Base-by-base conservation (phyloP, 2,113 vertebrate genomes). In the Callorhinus ursinus region DNA sequence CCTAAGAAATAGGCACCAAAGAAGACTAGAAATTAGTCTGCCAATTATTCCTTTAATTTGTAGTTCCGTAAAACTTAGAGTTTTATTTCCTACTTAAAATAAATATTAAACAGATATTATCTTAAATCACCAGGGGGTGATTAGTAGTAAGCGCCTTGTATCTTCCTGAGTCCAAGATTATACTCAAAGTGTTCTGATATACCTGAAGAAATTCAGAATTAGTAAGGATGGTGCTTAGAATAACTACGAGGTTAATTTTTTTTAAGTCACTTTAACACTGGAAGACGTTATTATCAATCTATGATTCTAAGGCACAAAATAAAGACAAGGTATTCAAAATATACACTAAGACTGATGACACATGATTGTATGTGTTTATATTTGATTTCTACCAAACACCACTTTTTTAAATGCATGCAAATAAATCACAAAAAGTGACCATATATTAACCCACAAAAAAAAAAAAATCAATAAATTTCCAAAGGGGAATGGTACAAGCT, bases 151-250 rank as follows among this genome's bases (percentile, higher is more conserved):
- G 49, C 92, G n/a, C 2, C 57, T 92, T 15, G 2, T 59, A 76
- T 51, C 39, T 51, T 93, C 46, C 55, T 57, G 12, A 57, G 22
- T 84, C 33, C 51, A 77, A 67, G 42, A 79, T 69, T 90, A 85
- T 28, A 95, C 28, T 84, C 39, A 55, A 71, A 94, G 31, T 92
- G 19, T 49, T 83, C 26, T 59, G 49, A 5, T 69, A 96, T 28
- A 93, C 77, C 69, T 59, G 19, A 69, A 97, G 69, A 93, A 92
- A 88, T 88, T 96, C 49, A 79, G 19, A 88, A 92, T 92, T 82
- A 80, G 4, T 86, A 59, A 69, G 33, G 31, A 31, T 81, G 42
- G 19, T 59, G 72, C 57, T 84, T 69, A 55, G 83, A 80, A 84
- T 79, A 76, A 88, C 7, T 19, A 83, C 5, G 61, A 92, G 26